phyloP scores from a whole-genome alignment of 2,113 vertebrate genomes.

The Stegostoma tigrinum region DNA sequence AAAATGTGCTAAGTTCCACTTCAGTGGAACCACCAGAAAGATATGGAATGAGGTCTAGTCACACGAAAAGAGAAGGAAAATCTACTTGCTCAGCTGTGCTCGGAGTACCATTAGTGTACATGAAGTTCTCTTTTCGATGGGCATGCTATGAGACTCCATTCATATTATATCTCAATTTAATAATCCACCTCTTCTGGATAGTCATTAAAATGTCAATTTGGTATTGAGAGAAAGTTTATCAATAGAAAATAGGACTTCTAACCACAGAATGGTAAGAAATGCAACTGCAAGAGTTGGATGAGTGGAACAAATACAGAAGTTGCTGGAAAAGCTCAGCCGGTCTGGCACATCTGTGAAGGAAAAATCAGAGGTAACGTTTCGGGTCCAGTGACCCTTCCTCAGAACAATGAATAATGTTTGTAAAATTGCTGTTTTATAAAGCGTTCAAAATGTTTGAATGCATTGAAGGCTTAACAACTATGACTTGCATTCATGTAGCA shows the following conservation, averaged over 20 bases:
- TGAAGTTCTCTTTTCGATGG: background rate
- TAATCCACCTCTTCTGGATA: background rate
- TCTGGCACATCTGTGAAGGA: no score
- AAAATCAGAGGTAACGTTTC: no score
- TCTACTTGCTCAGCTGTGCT: background rate
- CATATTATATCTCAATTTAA: background rate
- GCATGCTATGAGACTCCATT: background rate
- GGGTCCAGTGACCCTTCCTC: no score
- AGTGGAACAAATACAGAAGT: no score
- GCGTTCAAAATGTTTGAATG: background rate
- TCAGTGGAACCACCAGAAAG: background rate
- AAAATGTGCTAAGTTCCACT: background rate
- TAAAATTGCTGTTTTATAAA: background rate
- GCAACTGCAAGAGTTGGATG: background rate
- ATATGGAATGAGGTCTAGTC: background rate
- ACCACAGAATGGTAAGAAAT: background rate
- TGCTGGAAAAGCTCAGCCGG: no score
- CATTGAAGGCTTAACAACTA: background rate
- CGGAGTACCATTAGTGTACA: background rate
- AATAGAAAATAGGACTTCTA: background rate
- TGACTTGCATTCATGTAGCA: no score
- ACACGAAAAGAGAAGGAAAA: background rate
- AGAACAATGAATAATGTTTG: background rate
- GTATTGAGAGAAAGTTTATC: background rate
- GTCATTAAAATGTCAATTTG: background rate